Percentiles rank a stretch among this genome's conserved stretches.
Conservation (phyloP, 1,140 invertebrate genomes). For the Adelges cooleyi region DNA sequence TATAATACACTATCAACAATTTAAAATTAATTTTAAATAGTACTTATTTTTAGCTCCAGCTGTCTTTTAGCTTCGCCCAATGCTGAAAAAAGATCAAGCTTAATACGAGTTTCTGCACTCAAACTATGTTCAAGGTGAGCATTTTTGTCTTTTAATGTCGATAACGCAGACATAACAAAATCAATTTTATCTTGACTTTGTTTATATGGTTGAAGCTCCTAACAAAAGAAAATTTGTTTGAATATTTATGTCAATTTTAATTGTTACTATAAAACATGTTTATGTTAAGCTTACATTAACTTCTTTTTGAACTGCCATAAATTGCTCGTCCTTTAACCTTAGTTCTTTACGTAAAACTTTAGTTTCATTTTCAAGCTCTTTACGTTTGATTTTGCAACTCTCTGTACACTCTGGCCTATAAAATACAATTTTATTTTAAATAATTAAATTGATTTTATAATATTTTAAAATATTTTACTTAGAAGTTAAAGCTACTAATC, state of each 20-base stretch:
- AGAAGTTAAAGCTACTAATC: conserved; percentile 34
- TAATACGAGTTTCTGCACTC: conserved; percentile 88
- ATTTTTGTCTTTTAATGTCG: conserved; percentile 73
- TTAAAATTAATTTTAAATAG: conserved; percentile 34
- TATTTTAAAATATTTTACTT: not conserved
- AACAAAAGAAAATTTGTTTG: conserved; percentile 30
- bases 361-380: conserved; percentile 66
- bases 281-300: conserved; percentile 39
- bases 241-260: not conserved
- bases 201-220: conserved; percentile 48
- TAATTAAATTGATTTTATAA: not conserved
- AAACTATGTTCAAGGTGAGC: conserved; percentile 80
- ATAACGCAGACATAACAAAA: conserved; percentile 65
- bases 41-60: conserved; percentile 83
- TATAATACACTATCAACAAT: not conserved
- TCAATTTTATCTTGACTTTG: conserved; percentile 67
- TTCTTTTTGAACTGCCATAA: conserved; percentile 44
- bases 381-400: conserved; percentile 56
- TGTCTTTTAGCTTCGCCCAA: conserved; percentile 88
- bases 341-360: conserved; percentile 60
- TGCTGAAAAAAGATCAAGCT: conserved; percentile 90
- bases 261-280: not conserved
- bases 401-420: conserved; percentile 58
- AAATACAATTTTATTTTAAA: conserved; percentile 10
- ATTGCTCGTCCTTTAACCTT: conserved; percentile 61